phyloP scores from a whole-genome alignment of 2,888 invertebrate genomes.

The Pyrgus malvae region DNA sequence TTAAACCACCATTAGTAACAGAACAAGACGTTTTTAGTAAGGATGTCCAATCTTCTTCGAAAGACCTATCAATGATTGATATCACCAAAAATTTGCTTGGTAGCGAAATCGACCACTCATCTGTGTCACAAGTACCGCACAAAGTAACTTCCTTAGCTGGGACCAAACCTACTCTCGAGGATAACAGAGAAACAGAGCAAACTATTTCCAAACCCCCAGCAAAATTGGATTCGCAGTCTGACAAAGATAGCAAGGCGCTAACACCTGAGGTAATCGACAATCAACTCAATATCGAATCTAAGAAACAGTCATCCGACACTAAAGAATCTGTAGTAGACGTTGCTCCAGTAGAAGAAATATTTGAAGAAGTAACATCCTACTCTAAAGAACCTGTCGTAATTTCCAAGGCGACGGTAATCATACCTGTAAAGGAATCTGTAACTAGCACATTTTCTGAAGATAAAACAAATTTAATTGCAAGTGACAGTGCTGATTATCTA shows the following conservation, averaged over 20 bases:
- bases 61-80: constrained; percentile 34
- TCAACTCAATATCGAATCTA: not conserved
- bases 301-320: not conserved
- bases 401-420: not conserved
- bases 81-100: constrained; percentile 45
- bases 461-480: not conserved
- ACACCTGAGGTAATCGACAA: not conserved
- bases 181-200: no score
- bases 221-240: no score
- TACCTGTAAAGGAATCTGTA: constrained; percentile 1
- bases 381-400: not conserved
- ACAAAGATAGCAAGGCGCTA: not conserved
- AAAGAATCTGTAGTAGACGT: not conserved
- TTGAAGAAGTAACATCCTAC: not conserved
- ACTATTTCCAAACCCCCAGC: no score
- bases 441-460: not conserved
- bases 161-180: not conserved
- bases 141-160: not conserved
- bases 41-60: not conserved
- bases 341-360: not conserved
- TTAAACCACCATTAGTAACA: not conserved
- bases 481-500: not conserved
- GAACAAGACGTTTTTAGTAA: constrained; percentile 3
- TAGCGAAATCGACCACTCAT: constrained; percentile 48
- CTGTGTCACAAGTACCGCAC: constrained; percentile 29